These are phyloP conservation scores for Himantopus leucocephalus DNA, from an alignment of 2,113 vertebrate species.

Conservation along the genomic window DNA sequence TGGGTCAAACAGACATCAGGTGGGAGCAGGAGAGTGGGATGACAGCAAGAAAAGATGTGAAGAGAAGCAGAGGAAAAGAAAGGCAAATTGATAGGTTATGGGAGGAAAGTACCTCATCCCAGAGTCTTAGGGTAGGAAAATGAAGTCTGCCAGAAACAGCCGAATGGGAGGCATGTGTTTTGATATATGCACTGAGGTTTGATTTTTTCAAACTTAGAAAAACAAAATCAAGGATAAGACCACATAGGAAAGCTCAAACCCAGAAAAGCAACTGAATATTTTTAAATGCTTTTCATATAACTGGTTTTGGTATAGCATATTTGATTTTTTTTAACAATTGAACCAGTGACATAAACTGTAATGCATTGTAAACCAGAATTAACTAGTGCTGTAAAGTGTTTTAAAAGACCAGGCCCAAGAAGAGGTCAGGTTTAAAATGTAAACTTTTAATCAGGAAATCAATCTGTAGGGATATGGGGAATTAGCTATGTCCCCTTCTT, in stretches of 20 bases:
- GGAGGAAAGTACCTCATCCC: neutral
- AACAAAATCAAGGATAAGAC: neutral
- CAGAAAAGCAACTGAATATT: neutral
- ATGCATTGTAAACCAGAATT: neutral
- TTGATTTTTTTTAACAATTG: neutral
- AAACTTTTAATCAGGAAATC: slow-evolving; percentile 37
- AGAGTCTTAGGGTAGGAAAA: neutral
- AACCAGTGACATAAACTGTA: neutral
- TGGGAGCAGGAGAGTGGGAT: neutral
- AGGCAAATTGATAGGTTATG: neutral
- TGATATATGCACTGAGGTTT: neutral
- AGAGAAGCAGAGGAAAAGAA: neutral
- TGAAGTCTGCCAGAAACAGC: neutral
- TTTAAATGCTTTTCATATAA: neutral
- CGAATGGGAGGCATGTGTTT: accelerated
- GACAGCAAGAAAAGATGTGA: neutral
- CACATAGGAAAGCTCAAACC: neutral
- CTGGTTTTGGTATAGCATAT: neutral
- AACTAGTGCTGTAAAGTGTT: neutral
- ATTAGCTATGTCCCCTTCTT: neutral
- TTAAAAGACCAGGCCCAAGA: neutral
- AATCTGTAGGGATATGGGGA: neutral
- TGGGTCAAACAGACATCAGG: neutral
- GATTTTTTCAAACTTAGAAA: neutral
- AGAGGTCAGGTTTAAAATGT: neutral